These are phyloP conservation scores for Brachionus asplanchnoidis DNA, from an alignment of 1,140 invertebrate species.

Conservation along the genomic window DNA sequence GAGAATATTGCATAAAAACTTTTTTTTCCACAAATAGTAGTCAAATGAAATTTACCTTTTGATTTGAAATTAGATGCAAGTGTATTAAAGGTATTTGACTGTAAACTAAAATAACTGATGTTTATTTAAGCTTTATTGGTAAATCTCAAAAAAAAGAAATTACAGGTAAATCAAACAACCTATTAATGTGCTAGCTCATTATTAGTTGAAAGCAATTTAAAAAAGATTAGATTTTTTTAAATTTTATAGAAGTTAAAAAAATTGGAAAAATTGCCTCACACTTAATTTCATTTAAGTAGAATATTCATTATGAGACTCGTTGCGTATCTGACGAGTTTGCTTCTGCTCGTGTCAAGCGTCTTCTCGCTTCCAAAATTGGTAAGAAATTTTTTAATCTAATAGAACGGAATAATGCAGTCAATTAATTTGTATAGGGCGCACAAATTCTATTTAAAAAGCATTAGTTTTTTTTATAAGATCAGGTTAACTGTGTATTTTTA, in stretches of 20 bases:
- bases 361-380: background rate
- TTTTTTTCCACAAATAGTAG: background rate
- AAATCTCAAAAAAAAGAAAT: background rate
- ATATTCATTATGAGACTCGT: background rate
- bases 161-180: background rate
- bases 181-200: background rate
- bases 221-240: background rate
- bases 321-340: background rate
- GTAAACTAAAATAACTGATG: background rate
- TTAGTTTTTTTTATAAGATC: no score
- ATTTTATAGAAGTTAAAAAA: background rate
- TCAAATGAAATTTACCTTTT: background rate
- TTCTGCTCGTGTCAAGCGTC: background rate
- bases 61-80: background rate
- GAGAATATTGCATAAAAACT: background rate
- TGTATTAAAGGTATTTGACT: background rate
- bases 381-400: background rate
- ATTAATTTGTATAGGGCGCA: background rate
- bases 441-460: background rate
- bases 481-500: no score
- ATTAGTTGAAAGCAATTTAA: background rate
- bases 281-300: background rate
- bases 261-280: background rate
- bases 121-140: background rate
- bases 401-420: background rate